Base-by-base conservation (phyloP, 2,888 invertebrate genomes). In the Stratiomys singularior region DNA sequence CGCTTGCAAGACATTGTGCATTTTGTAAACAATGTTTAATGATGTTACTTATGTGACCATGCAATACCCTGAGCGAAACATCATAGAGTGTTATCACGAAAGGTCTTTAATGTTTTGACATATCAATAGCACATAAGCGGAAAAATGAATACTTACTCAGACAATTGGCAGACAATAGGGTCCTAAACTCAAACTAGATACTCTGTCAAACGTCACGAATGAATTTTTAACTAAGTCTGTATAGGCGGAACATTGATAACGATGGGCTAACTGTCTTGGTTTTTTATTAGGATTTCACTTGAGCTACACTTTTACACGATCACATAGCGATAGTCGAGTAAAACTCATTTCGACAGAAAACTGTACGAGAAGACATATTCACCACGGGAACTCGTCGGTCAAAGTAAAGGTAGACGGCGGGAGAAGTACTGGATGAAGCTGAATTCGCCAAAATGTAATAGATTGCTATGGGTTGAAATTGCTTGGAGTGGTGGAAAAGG, bases 371-470 rank as follows among this genome's bases (percentile, higher is more conserved):
- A 25, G 1, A 21, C 5, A 25, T 30, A 69, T 23, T 69, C 69
- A 69, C 69, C 46, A 69, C 46, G 69, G 18, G 15, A 47, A 47
- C 15, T 46, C 69, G 47, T 69, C 67, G 44, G 67, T 67, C 69
- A 69, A 37, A 69, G 46, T 27, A 25, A 13, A 28, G 46, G 66
- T 2, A 37, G 23, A 18, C 18, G 21, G n/a, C 18, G 2, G 5
- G 21, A 15, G 69, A 11, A 21, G 69, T 47, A 69, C 5, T 23
- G 47, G 69, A 69, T 15, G 9, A 5, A 5, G 47, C 47, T 69
- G 46, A 46, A 69, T 47, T 25, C 11, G 46, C 3, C 69, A 25
- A 25, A 37, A 66, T 66, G 15, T 15, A 30, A 9, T 64, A n/a
- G 64, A 23, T 21, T 60, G 25, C 5, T 7, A 7, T 5, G 2